Conservation (phyloP, 1,140 invertebrate species). For the Maconellicoccus hirsutus region DNA sequence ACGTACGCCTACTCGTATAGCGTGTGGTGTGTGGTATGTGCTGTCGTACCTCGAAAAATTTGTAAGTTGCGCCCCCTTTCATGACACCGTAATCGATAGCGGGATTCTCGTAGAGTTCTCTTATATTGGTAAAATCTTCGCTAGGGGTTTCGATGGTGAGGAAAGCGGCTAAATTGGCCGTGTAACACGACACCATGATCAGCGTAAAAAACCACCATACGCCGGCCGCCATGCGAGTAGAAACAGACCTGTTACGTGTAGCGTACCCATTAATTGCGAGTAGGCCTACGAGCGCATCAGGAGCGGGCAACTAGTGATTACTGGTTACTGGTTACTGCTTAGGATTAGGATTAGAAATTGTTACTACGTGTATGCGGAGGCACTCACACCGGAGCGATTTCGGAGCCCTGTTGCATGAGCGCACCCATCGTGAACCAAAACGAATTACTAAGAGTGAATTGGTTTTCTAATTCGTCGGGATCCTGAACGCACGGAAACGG, state of each 20-base stretch:
- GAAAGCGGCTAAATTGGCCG: conserved; percentile 93
- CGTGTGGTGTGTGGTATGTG: too few species aligned
- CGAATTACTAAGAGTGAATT: conserved; percentile 42
- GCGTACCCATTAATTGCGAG: too few species aligned
- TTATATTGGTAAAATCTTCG: conserved; percentile 87
- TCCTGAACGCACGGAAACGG: conserved; percentile 42
- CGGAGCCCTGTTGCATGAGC: conserved; percentile 43
- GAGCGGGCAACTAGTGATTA: too few species aligned
- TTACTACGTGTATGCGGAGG: too few species aligned
- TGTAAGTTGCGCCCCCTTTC: conserved; percentile 80
- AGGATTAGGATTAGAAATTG: too few species aligned
- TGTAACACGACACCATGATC: conserved; percentile 98
- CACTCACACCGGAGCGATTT: conserved; percentile 40
- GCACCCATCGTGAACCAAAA: conserved; percentile 45
- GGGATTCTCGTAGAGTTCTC: conserved; percentile 91
- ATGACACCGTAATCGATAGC: conserved; percentile 95
- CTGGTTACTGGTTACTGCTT: too few species aligned
- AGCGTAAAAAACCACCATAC: conserved; percentile 98
- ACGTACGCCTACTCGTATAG: too few species aligned
- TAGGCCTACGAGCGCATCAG: too few species aligned
- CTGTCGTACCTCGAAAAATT: conserved; percentile 81
- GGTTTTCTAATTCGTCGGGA: conserved; percentile 42
- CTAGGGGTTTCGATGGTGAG: conserved; percentile 92
- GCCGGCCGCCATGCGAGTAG: conserved; percentile 76
- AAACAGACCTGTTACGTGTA: conserved; percentile 50